phyloP scores from a whole-genome alignment of 2,113 vertebrate species.

The Gobius niger region DNA sequence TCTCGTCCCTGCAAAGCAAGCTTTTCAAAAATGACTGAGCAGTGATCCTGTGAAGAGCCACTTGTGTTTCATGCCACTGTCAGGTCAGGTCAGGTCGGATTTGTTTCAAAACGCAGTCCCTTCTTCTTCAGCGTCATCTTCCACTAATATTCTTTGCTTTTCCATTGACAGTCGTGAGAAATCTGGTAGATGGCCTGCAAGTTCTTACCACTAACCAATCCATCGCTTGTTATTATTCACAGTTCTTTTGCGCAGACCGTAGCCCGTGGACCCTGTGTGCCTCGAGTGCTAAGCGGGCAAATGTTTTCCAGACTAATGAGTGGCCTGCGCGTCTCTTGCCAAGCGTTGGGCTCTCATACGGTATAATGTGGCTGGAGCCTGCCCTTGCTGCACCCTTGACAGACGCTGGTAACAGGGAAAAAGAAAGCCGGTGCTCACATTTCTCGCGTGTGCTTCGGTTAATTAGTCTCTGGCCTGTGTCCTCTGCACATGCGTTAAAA shows the following conservation, averaged over 20 bases:
- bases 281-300: slow-evolving; percentile 40
- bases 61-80: neutral
- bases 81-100: neutral
- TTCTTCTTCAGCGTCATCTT: too few relatives aligned
- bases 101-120: too few relatives aligned
- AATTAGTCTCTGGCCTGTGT: slow-evolving; percentile 54
- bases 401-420: slow-evolving; percentile 45
- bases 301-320: slow-evolving; percentile 52
- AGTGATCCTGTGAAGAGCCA: neutral
- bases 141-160: neutral
- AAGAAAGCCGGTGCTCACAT: slow-evolving; percentile 13
- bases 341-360: slow-evolving; percentile 37
- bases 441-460: slow-evolving; percentile 30
- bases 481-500: slow-evolving; percentile 36
- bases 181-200: neutral
- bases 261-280: slow-evolving; percentile 36
- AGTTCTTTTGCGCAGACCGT: slow-evolving; percentile 18
- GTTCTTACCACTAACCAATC: neutral
- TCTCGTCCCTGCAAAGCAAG: neutral
- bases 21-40: neutral
- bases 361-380: slow-evolving; percentile 39
- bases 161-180: neutral
- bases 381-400: slow-evolving; percentile 54
- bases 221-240: neutral
- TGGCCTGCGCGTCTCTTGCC: slow-evolving; percentile 31